Evolutionary conservation across 2,797 vertebrate species (phyloP).

Genomic region (Poecilia velifera): DNA sequence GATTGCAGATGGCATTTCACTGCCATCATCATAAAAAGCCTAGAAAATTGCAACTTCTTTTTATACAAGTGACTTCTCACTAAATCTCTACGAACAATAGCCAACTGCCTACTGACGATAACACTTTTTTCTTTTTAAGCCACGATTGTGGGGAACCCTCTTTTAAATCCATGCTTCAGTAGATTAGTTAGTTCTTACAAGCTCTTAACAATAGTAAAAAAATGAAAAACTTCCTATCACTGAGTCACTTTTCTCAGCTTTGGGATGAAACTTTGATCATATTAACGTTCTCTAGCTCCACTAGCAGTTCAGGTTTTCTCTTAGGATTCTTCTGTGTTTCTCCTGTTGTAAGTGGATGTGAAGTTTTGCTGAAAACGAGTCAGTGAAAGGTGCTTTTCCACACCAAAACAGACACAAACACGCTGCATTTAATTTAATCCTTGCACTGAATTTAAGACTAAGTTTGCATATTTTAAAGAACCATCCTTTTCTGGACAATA

Average conservation of each 20-base stretch:
- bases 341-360: not conserved
- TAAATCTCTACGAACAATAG: not conserved
- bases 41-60: not conserved
- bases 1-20: conserved; percentile 5
- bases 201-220: not conserved
- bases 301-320: not conserved
- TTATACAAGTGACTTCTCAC: not conserved
- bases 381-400: not conserved
- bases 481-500: conserved; percentile 4
- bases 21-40: not conserved
- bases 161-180: not conserved
- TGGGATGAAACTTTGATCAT: not conserved
- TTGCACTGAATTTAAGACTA: conserved; percentile 1
- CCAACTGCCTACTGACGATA: not conserved
- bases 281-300: not conserved
- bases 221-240: not conserved
- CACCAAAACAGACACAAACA: not conserved
- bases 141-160: not conserved
- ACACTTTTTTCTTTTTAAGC: not conserved
- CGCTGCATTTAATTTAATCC: conserved; percentile 1
- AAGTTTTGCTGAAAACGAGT: not conserved
- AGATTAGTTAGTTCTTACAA: not conserved
- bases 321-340: not conserved
- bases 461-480: conserved; percentile 8
- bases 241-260: not conserved